Percentiles rank a stretch among this genome's conserved stretches.
These are phyloP conservation scores for Luperina testacea DNA, from an alignment of 2,888 invertebrate genomes.

Conservation along the genomic window DNA sequence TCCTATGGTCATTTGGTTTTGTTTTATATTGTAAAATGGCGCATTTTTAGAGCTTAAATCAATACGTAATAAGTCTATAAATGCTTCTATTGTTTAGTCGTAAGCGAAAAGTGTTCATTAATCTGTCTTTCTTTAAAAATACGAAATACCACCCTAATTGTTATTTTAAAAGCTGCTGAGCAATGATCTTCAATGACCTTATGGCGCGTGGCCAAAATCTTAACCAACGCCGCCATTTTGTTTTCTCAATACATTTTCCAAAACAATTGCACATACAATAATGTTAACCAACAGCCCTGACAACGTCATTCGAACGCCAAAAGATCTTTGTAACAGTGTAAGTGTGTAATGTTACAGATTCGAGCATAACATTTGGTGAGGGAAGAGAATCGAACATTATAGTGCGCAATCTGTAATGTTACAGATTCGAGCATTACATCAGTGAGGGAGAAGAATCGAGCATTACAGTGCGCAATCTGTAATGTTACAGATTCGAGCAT, in stretches of 20 bases:
- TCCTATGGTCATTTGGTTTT: conserved; percentile 49
- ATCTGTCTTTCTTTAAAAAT: conserved; percentile 14
- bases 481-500: too few species aligned
- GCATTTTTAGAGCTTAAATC: conserved; percentile 51
- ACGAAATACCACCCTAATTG: conserved; percentile 8
- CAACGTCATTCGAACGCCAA: background rate
- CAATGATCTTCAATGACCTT: conserved; percentile 2
- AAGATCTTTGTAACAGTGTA: background rate
- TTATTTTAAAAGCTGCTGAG: background rate
- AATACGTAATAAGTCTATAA: conserved; percentile 29
- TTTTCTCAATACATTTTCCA: background rate
- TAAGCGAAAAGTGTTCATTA: conserved; percentile 68
- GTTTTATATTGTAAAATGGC: conserved; percentile 21
- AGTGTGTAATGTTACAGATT: too few species aligned
- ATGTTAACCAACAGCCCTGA: background rate
- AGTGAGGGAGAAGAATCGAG: too few species aligned
- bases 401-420: too few species aligned
- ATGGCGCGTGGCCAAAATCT: background rate
- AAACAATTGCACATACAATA: background rate
- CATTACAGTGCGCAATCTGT: too few species aligned
- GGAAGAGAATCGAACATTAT: too few species aligned
- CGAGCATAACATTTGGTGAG: too few species aligned
- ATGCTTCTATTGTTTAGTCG: conserved; percentile 56
- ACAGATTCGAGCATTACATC: too few species aligned
- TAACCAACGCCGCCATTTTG: background rate